phyloP scores from a whole-genome alignment of 2,113 vertebrate species.

The Ahaetulla prasina region DNA sequence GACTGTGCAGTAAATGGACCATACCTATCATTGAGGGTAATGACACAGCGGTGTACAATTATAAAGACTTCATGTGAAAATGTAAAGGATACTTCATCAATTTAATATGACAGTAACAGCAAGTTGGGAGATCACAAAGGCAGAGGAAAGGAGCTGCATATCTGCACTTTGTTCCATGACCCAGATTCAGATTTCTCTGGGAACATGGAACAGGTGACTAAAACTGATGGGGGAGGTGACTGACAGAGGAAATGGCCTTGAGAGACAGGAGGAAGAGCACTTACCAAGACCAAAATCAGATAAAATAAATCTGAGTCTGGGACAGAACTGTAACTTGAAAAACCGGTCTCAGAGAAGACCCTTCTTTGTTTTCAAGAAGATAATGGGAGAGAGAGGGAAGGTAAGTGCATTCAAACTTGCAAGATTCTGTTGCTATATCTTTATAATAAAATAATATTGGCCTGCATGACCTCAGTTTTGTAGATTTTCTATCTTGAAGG shows the following conservation, averaged over 20 bases:
- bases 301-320: not conserved
- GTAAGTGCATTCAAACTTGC: not conserved
- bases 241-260: not conserved
- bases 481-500: not conserved
- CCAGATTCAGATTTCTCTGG: not conserved
- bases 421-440: not conserved
- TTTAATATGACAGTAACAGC: not conserved
- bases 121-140: not conserved
- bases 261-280: not conserved
- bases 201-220: not conserved
- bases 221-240: not conserved
- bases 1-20: not conserved
- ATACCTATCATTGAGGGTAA: not conserved
- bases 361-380: not conserved
- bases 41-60: not conserved
- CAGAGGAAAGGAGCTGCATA: not conserved
- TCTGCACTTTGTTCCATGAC: not conserved
- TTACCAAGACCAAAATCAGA: not conserved
- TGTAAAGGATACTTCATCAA: not conserved
- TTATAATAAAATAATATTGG: not conserved
- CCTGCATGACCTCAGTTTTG: not conserved
- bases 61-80: not conserved
- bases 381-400: not conserved
- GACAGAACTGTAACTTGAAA: not conserved
- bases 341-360: not conserved